Base-by-base conservation (phyloP, 2,113 vertebrate genomes). In the Corapipo altera region DNA sequence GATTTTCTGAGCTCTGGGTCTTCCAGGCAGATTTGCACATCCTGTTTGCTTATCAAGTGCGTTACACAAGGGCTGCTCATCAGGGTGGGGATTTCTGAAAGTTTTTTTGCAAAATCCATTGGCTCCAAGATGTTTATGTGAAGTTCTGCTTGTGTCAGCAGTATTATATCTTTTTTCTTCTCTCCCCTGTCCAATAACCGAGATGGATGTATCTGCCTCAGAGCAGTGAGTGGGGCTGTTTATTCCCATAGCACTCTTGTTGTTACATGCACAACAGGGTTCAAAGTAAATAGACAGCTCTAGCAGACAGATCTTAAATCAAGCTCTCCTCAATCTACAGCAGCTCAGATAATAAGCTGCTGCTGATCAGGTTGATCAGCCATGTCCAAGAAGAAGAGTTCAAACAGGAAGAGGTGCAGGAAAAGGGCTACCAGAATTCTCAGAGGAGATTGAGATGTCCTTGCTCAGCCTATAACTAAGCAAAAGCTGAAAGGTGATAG, bases 141-240 rank as follows among this genome's bases (percentile, higher is more conserved):
- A 75, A 90, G 39, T 80, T 83, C 51, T 92, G 91, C 55, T 70
- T 88, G 41, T 62, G 82, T 83, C 85, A 96, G 82, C 85, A 80
- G 16, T 66, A 83, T 33, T 28, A 32, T 7, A 58, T 12, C 12
- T 9, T 37, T 93, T 70, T 73, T 54, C 57, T 39, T 67, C 9
- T 89, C 81, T 94, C 44, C 30, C 32, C 19, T 67, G 11, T 43
- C 70, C 37, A 75, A 2, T 72, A 39, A n/a, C 23, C 0, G 0
- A 69, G 41, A 65, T 15, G 23, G 80, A 72, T 44, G 5, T 41
- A 28, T 85, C 17, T 81, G 81, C 44, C 73, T 65, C 79, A 89
- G 17, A 95, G 80, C 76, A 79, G 57, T 28, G 57, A 84, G 44
- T 35, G 33, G 20, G 18, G 32, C 44, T 74, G 57, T 0, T 43